These are phyloP conservation scores for Acrocephalus scirpaceus DNA, from an alignment of 2,797 vertebrate species.

Conservation along the genomic window DNA sequence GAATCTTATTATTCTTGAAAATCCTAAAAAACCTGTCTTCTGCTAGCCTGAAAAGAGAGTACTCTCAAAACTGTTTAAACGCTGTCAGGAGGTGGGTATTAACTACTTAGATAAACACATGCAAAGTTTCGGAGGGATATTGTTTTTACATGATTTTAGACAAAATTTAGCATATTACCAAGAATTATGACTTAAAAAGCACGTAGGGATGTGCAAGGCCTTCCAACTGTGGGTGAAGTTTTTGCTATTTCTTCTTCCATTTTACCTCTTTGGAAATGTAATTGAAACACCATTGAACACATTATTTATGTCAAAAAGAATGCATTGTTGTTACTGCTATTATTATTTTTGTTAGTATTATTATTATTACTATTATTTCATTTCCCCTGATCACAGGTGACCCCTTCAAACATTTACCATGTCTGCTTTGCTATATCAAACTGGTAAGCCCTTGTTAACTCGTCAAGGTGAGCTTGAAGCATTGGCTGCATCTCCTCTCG, in stretches of 20 bases:
- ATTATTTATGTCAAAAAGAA: background rate
- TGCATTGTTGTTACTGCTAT: too few relatives aligned
- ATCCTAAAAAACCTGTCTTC: background rate
- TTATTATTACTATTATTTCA: background rate
- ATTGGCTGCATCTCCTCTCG: constrained; percentile 97
- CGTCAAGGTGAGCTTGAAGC: constrained; percentile 95
- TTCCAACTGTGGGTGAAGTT: background rate
- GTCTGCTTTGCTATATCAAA: constrained; percentile 96
- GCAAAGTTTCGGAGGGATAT: background rate
- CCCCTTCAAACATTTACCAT: constrained; percentile 81
- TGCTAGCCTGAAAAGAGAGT: background rate
- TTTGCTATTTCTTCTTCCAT: background rate
- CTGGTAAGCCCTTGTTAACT: constrained; percentile 95
- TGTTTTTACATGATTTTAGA: background rate
- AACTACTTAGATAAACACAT: background rate
- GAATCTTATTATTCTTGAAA: background rate
- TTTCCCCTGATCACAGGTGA: background rate
- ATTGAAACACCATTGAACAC: background rate
- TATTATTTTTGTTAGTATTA: background rate
- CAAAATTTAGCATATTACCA: background rate
- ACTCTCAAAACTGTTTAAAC: background rate
- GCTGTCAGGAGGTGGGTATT: background rate
- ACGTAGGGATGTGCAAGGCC: background rate
- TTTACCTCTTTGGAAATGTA: background rate
- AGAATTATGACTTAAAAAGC: background rate